Evolutionary conservation across 2,797 vertebrate species (phyloP), one percentile per base, ranked within the genome.

Genomic region (Natrix natrix): DNA sequence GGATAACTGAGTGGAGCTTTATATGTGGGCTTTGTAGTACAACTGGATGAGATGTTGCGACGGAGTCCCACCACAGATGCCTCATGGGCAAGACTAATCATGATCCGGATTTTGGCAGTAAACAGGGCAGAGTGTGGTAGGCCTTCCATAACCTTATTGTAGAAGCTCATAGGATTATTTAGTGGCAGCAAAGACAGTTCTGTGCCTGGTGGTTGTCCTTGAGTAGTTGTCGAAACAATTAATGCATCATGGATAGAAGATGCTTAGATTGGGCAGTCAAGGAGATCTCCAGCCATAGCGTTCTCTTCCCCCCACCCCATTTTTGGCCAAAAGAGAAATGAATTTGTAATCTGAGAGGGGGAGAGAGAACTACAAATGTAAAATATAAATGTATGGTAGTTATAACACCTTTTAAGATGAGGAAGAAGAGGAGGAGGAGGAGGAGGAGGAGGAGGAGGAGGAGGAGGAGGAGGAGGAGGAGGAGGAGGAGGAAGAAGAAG

Each of bases 401-500:
- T 74, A 37, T 17, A 74, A 7, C 8, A 37, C 32, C 16, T 66
- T 28, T n/a, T 66, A 66, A 66, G 63, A 14, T 22, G 59, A n/a
- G 28, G 60, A 24, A 61, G 22, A 5, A 57, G 14, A 14, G 8
- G 10, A 63, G 1, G 1, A n/a, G 12, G 8, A n/a, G 26, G 8
- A 13, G 4, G 20, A 28, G 26, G 8, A 8, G 12, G 54, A 55
- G 55, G 11, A 56, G 55, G 13, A 13, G 55, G 13, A 4, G 43
- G 8, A 24, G 8, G 59, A 3, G 48, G 48, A 5, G 26, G 0
- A 13, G 32, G 11, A 2, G 11, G 61, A 2, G 13, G 28, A 13
- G 5, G 28, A 5, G 14, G 63, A 0, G 13, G 26, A 5, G 28
- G 26, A 0, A 4, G 26, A 1, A 12, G 61, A 0, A 1, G 26